phyloP scores from a whole-genome alignment of 2,113 vertebrate genomes.

The Clinocottus analis region DNA sequence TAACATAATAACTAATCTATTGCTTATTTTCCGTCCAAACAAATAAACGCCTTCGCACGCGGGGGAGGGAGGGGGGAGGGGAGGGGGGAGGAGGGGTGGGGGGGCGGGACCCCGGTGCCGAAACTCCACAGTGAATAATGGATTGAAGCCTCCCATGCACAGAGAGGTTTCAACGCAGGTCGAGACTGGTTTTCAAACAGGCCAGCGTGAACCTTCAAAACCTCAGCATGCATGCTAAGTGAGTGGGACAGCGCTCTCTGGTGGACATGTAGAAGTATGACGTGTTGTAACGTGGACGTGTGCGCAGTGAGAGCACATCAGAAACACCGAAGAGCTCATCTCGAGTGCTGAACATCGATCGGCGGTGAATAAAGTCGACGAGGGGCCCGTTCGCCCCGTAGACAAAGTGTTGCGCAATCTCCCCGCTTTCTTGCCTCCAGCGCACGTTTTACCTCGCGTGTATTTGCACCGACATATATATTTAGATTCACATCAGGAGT shows the following conservation, averaged over 20 bases:
- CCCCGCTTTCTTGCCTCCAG: conserved; percentile 44
- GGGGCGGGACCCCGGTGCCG: conserved; percentile 40
- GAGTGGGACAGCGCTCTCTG: conserved; percentile 55
- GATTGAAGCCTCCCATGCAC: conserved; percentile 84
- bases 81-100: too few species aligned
- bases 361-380: conserved; percentile 42
- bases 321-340: neutral
- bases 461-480: conserved; percentile 61
- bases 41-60: conserved; percentile 64
- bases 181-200: conserved; percentile 77
- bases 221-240: conserved; percentile 67
- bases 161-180: conserved; percentile 82
- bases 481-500: conserved; percentile 59
- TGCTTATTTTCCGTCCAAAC: conserved; percentile 71
- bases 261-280: conserved; percentile 45
- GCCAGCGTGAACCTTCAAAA: conserved; percentile 61
- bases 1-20: conserved; percentile 80
- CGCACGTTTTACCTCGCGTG: conserved; percentile 45
- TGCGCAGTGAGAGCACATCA: conserved; percentile 21
- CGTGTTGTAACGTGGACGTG: conserved; percentile 4
- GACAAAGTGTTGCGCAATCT: conserved; percentile 41
- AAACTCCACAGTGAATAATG: conserved; percentile 67
- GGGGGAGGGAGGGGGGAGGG: too few species aligned
- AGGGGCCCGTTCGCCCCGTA: conserved; percentile 22
- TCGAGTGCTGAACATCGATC: conserved; percentile 43